A percentile compares a stretch with the other conserved stretches of the same genome.
phyloP scores from a whole-genome alignment of 2,113 vertebrate genomes.

The Syngnathus typhle region DNA sequence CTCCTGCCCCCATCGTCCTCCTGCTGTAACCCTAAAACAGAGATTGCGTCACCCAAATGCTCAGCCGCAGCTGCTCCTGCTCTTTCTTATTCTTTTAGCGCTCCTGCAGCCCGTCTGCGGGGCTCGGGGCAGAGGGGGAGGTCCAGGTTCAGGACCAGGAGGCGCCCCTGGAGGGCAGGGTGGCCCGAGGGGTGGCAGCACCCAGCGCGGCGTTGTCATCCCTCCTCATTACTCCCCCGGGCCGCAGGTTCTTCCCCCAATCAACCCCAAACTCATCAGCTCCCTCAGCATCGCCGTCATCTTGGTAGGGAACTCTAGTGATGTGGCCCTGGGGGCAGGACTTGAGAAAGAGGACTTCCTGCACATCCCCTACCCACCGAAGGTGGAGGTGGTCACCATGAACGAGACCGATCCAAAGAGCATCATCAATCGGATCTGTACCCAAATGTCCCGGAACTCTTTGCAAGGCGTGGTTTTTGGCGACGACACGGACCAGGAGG shows the following conservation, averaged over 20 bases:
- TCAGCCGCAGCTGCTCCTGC: slow-evolving; percentile 34
- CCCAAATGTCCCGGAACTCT: slow-evolving; percentile 90
- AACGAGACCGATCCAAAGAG: slow-evolving; percentile 98
- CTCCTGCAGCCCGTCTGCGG: slow-evolving; percentile 65
- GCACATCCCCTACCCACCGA: slow-evolving; percentile 90
- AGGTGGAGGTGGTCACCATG: slow-evolving; percentile 95
- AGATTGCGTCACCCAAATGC: slow-evolving; percentile 16
- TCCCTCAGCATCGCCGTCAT: slow-evolving; percentile 93
- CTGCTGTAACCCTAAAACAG: slow-evolving; percentile 19
- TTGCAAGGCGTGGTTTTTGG: slow-evolving; percentile 97
- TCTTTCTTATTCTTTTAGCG: slow-evolving; percentile 43
- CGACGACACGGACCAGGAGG: slow-evolving; percentile 97
- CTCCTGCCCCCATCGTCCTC: slow-evolving; percentile 7
- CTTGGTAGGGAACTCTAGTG: slow-evolving; percentile 95
- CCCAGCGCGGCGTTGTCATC: slow-evolving; percentile 58
- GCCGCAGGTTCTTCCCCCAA: slow-evolving; percentile 36
- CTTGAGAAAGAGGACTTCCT: slow-evolving; percentile 98
- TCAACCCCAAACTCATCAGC: slow-evolving; percentile 65
- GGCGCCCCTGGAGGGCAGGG: slow-evolving; percentile 42
- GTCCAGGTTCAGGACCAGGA: slow-evolving; percentile 44
- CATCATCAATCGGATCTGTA: slow-evolving; percentile 94
- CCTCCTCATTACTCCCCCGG: slow-evolving; percentile 68
- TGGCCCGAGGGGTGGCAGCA: slow-evolving; percentile 43
- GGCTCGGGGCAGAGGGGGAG: slow-evolving; percentile 59
- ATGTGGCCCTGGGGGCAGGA: slow-evolving; percentile 88